Evolutionary conservation across 2,113 vertebrate genomes (phyloP).

Genomic region (Diadophis punctatus): DNA sequence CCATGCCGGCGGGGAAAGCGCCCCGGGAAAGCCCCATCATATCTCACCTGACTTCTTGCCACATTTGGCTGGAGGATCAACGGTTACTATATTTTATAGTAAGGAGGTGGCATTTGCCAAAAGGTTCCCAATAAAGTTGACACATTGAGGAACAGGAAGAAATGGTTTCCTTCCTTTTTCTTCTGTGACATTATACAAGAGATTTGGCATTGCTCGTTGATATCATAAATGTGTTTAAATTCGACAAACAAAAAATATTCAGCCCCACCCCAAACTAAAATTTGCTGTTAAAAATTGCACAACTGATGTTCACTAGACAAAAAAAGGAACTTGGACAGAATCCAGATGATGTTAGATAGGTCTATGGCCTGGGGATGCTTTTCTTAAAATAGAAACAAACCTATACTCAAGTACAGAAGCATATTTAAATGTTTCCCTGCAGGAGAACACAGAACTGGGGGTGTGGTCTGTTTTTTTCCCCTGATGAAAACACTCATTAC

Average conservation of each 20-base stretch:
- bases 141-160: background rate
- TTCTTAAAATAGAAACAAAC: background rate
- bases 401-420: background rate
- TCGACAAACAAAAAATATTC: background rate
- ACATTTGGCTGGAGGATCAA: background rate
- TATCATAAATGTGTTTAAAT: slow-evolving; percentile 35
- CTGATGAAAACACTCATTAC: background rate
- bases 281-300: background rate
- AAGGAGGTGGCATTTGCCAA: background rate
- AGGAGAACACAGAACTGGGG: background rate
- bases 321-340: background rate
- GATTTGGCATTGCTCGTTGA: slow-evolving; percentile 32
- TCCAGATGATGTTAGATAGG: background rate
- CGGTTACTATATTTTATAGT: background rate
- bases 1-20: too few species aligned
- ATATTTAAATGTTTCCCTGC: background rate
- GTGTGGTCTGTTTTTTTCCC: background rate
- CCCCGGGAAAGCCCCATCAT: too few species aligned
- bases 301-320: background rate
- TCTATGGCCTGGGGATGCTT: background rate
- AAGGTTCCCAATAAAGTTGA: background rate
- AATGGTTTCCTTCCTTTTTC: background rate
- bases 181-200: slow-evolving; percentile 9
- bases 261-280: background rate
- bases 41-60: background rate